Evolutionary conservation across 2,797 vertebrate genomes (phyloP).

Genomic region (Gallinago solitaria): DNA sequence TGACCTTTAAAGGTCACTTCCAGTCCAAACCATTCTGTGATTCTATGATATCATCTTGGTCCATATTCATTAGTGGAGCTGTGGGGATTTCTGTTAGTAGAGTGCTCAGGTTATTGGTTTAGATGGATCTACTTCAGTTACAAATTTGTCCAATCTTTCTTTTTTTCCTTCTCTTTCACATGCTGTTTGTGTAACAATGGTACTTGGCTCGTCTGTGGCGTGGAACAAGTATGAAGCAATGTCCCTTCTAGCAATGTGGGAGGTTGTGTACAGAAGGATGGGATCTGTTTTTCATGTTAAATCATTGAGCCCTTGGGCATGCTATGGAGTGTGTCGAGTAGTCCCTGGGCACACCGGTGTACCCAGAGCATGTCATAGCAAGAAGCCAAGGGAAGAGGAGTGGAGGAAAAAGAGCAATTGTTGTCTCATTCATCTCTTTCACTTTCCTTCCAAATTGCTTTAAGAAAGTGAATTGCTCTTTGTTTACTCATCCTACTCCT

Average conservation of each 20-base stretch:
- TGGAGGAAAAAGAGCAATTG: not conserved
- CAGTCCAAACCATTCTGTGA: not conserved
- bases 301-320: not conserved
- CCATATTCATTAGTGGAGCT: not conserved
- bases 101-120: not conserved
- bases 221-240: not conserved
- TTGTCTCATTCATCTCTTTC: not conserved
- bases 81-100: not conserved
- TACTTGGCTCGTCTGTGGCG: not conserved
- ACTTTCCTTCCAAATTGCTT: not conserved
- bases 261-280: not conserved
- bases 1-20: not conserved
- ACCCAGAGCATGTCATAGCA: not conserved
- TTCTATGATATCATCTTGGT: not conserved
- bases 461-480: constrained; percentile 16
- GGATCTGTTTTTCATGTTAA: not conserved
- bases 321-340: not conserved
- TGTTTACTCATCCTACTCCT: constrained; percentile 13
- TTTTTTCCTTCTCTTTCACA: not conserved
- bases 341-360: not conserved
- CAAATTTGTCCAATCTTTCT: not conserved
- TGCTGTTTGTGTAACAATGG: not conserved
- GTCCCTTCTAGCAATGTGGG: not conserved
- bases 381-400: not conserved
- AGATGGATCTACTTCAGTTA: not conserved